Conservation (phyloP, 2,888 invertebrate genomes). For the Melitaea athalia region DNA sequence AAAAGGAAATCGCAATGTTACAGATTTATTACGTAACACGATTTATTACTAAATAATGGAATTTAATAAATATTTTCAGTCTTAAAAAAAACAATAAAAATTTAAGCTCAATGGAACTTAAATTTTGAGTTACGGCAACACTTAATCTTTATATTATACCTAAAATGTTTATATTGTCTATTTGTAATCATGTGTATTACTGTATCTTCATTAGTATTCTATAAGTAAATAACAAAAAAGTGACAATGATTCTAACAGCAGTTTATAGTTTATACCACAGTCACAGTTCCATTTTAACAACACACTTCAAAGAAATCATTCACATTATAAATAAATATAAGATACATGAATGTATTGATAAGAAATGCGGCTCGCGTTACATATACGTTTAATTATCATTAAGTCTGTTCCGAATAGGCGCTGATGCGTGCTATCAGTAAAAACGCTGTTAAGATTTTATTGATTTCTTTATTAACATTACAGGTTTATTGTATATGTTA, state of each 20-base stretch:
- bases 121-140: too few species aligned
- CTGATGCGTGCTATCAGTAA: slow-evolving; percentile 29
- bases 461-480: slow-evolving; percentile 24
- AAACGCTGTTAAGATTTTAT: slow-evolving; percentile 21
- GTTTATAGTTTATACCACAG: background rate
- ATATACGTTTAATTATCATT: slow-evolving; percentile 21
- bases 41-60: too few species aligned
- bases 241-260: background rate
- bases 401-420: slow-evolving; percentile 26
- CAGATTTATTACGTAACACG: too few species aligned
- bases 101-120: too few species aligned
- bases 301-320: background rate
- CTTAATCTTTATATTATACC: too few species aligned
- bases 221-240: too few species aligned
- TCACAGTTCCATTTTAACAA: background rate
- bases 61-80: too few species aligned
- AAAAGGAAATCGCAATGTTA: too few species aligned
- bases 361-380: slow-evolving; percentile 10
- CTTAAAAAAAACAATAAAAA: too few species aligned
- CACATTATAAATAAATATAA: background rate
- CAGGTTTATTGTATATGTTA: slow-evolving; percentile 3
- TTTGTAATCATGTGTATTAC: too few species aligned
- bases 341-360: slow-evolving; percentile 20
- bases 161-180: too few species aligned
- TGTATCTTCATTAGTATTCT: too few species aligned